These are phyloP conservation scores for Catocala nupta DNA, from an alignment of 2,888 invertebrate genomes.

Conservation along the genomic window DNA sequence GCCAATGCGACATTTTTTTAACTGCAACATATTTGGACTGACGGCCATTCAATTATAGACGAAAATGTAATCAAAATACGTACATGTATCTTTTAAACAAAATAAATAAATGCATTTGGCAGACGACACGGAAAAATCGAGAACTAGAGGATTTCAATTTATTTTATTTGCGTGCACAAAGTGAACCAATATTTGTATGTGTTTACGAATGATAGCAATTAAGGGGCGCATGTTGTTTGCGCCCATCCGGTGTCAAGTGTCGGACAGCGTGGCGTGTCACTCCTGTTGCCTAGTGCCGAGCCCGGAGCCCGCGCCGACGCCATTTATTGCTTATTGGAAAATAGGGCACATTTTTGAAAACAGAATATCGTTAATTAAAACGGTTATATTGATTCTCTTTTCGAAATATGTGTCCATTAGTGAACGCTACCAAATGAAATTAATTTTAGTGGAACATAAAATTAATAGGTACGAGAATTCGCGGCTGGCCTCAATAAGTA, in stretches of 20 bases:
- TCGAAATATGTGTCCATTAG: conserved; percentile 14
- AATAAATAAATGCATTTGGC: conserved; percentile 12
- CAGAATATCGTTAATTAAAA: conserved; percentile 29
- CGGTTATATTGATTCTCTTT: conserved; percentile 14
- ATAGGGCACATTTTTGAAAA: conserved; percentile 25
- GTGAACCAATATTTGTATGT: conserved; percentile 46
- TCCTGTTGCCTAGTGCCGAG: conserved; percentile 23
- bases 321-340: conserved; percentile 47
- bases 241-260: conserved; percentile 69
- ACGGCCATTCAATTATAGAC: conserved; percentile 2
- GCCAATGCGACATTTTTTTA: conserved; percentile 3
- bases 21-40: conserved; percentile 3
- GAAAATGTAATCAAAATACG: conserved; percentile 18
- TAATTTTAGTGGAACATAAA: conserved; percentile 22
- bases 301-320: conserved; percentile 15
- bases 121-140: conserved; percentile 3
- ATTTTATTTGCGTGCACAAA: conserved; percentile 35
- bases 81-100: conserved; percentile 15
- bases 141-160: conserved; percentile 36
- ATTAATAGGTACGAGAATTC: conserved; percentile 3
- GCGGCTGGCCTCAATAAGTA: neutral
- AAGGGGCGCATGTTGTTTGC: conserved; percentile 60
- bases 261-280: conserved; percentile 54
- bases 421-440: conserved; percentile 6
- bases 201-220: conserved; percentile 61